Evolutionary conservation across 2,888 invertebrate genomes (phyloP).

Genomic region (Sminthurides aquaticus): DNA sequence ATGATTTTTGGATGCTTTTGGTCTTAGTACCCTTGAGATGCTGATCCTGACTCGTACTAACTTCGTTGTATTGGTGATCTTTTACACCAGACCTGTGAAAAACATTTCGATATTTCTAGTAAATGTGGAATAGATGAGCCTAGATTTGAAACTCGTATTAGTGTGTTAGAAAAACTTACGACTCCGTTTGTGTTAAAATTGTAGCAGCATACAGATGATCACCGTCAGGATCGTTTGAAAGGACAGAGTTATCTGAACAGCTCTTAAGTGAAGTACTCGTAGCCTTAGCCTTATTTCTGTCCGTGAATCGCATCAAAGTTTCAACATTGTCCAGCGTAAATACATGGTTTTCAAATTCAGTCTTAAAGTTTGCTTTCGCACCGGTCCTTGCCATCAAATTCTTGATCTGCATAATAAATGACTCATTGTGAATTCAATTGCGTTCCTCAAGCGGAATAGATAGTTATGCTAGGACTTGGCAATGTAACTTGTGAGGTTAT

Average conservation of each 20-base stretch:
- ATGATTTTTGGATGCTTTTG: slow-evolving; percentile 11
- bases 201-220: slow-evolving; percentile 40
- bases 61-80: slow-evolving; percentile 38
- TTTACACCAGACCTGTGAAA: slow-evolving; percentile 23
- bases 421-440: background rate
- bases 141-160: background rate
- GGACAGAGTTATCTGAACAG: background rate
- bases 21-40: slow-evolving; percentile 6
- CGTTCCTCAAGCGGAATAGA: too few species aligned
- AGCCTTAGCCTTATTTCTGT: background rate
- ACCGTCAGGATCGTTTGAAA: slow-evolving; percentile 9
- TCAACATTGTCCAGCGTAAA: slow-evolving; percentile 15
- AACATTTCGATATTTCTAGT: background rate
- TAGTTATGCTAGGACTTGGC: too few species aligned
- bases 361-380: slow-evolving; percentile 4
- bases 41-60: slow-evolving; percentile 8
- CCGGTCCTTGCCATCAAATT: slow-evolving; percentile 11
- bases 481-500: too few species aligned
- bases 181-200: slow-evolving; percentile 31
- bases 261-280: background rate
- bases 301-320: background rate
- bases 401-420: slow-evolving; percentile 9
- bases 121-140: background rate
- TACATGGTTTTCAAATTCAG: slow-evolving; percentile 12
- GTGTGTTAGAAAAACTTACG: slow-evolving; percentile 20